Base-by-base conservation (phyloP, 92 coral and sea anemone genomes). In the Zoanthus gigantus region DNA sequence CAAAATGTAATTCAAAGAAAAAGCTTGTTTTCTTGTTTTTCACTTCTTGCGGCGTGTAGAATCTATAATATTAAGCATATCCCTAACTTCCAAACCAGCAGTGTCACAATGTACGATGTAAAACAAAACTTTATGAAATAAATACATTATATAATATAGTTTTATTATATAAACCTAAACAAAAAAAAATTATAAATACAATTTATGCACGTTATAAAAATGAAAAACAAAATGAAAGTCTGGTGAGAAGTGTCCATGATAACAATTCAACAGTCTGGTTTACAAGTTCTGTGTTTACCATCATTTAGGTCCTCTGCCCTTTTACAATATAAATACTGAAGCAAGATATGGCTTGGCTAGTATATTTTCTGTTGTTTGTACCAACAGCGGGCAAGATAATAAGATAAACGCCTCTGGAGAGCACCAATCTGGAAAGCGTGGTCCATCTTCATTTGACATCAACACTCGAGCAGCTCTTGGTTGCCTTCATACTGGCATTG, bases 401-500 rank as follows among this genome's bases (percentile, higher is more conserved):
- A 77, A 50, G 50, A 47, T 52, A 8, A 46, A 53, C 28, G 69
- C 86, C 45, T 56, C 47, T 32, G 37, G 79, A 29, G 85, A 87
- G 71, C 90, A 78, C 74, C 72, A 54, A 16, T 79, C 23, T 79
- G 86, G 90, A 34, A 79, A 42, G 66, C 29, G 65, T 67, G 86
- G 86, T 13, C 86, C 90, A 15, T 61, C 56, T 52, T 28, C 86
- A 46, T 79, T 78, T 42, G 86, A 87, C 45, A 50, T 79, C 1
- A 87, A 87, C 45, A 32, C 86, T 17, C 32, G 90, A 80, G 42
- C 79, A 52, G 86, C 82, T 50, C 86, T 87, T 71, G 86, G 79
- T 18, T 84, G 78, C 18, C 79, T 71, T 71, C 79, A 87, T 68
- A 87, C 71, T 78, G 90, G 94, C 11, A 44, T 92, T 5, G 92